These are phyloP conservation scores for Oxyruncus cristatus DNA, from an alignment of 2,113 vertebrate species.

Conservation along the genomic window DNA sequence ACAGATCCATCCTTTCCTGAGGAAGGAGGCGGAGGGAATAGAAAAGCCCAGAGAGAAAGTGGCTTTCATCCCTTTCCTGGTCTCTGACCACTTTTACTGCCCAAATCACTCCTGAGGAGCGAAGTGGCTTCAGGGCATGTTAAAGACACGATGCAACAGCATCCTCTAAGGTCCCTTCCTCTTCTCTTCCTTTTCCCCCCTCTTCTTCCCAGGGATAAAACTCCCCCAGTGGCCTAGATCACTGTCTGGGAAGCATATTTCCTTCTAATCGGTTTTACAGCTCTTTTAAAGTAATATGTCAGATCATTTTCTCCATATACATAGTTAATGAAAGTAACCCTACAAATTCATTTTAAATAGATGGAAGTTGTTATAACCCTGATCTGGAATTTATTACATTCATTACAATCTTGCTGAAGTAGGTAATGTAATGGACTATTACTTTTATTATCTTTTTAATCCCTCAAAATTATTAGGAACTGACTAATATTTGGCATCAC, in stretches of 20 bases:
- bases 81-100: neutral
- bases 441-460: slow-evolving; percentile 90
- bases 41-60: neutral
- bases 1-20: slow-evolving; percentile 37
- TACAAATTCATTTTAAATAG: slow-evolving; percentile 89
- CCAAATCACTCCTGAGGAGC: neutral
- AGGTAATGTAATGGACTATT: slow-evolving; percentile 90
- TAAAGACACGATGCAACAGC: neutral
- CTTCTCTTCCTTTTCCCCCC: neutral
- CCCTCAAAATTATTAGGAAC: slow-evolving; percentile 86
- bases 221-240: slow-evolving; percentile 63
- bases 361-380: slow-evolving; percentile 87
- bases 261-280: slow-evolving; percentile 83
- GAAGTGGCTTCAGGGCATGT: neutral
- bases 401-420: slow-evolving; percentile 89
- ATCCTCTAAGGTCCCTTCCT: neutral
- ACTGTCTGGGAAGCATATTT: slow-evolving; percentile 80
- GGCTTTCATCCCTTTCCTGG: neutral
- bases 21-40: neutral
- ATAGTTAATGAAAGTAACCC: slow-evolving; percentile 89
- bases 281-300: slow-evolving; percentile 86
- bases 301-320: slow-evolving; percentile 84
- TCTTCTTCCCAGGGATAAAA: slow-evolving; percentile 28
- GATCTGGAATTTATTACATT: slow-evolving; percentile 86
- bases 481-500: slow-evolving; percentile 87